Conservation (phyloP, 2,797 vertebrate species). For the Anas bahamensis region DNA sequence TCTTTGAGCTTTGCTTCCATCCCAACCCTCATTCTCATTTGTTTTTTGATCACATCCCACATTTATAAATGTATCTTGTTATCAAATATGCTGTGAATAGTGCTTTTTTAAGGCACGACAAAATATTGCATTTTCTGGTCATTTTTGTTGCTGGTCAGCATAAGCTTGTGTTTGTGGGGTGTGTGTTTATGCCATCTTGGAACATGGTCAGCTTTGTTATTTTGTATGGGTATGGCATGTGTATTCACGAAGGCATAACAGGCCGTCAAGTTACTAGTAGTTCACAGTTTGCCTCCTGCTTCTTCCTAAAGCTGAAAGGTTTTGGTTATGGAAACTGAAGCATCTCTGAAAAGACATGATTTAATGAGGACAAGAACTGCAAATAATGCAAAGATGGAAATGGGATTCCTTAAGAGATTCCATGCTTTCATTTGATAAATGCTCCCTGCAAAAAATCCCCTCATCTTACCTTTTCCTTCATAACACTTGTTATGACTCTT, state of each 20-base stretch:
- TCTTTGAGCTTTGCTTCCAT: constrained; percentile 62
- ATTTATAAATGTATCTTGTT: constrained; percentile 32
- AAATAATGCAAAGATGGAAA: constrained; percentile 16
- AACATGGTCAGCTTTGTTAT: background rate
- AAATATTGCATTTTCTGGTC: background rate
- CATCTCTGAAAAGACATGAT: background rate
- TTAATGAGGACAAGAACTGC: constrained; percentile 29
- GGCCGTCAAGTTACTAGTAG: background rate
- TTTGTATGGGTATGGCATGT: background rate
- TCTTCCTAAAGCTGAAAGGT: background rate
- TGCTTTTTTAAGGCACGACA: background rate
- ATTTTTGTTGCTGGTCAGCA: background rate
- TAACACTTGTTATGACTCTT: background rate
- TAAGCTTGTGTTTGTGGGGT: background rate
- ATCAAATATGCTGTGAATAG: background rate
- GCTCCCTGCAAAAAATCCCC: background rate
- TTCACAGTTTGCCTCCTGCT: background rate
- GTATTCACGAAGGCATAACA: background rate
- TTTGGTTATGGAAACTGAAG: background rate
- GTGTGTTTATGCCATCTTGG: background rate
- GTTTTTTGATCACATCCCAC: constrained; percentile 36
- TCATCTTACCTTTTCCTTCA: background rate
- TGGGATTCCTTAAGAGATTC: background rate
- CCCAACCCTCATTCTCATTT: constrained; percentile 42
- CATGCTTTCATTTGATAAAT: background rate